phyloP scores from a whole-genome alignment of 2,113 vertebrate genomes.

The Thunnus thynnus region DNA sequence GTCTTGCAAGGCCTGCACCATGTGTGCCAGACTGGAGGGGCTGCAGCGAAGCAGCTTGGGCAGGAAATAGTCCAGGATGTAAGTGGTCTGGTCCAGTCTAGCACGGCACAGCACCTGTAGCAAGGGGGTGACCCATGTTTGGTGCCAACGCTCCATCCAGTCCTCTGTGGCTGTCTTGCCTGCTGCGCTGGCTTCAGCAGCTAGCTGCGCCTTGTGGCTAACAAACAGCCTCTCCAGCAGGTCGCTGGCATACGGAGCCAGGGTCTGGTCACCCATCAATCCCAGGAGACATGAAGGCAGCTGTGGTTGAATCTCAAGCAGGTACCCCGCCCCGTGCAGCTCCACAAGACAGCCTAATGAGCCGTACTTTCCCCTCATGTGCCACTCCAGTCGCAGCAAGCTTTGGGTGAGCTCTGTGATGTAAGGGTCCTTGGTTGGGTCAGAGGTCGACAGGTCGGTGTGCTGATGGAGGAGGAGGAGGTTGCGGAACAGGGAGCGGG shows the following conservation, averaged over 20 bases:
- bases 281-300: slow-evolving; percentile 89
- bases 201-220: slow-evolving; percentile 90
- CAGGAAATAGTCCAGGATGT: slow-evolving; percentile 95
- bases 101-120: slow-evolving; percentile 90
- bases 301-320: slow-evolving; percentile 86
- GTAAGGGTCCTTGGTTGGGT: slow-evolving; percentile 84
- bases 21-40: slow-evolving; percentile 91
- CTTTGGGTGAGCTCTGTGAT: slow-evolving; percentile 83
- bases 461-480: slow-evolving; percentile 89
- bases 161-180: slow-evolving; percentile 1
- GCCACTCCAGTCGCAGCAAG: slow-evolving; percentile 93
- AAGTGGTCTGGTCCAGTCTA: slow-evolving; percentile 90
- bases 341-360: slow-evolving; percentile 92
- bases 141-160: slow-evolving; percentile 91
- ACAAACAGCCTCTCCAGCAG: slow-evolving; percentile 94
- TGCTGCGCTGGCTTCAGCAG: slow-evolving; percentile 11
- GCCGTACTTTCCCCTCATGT: slow-evolving; percentile 93
- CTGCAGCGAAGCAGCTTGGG: slow-evolving; percentile 92
- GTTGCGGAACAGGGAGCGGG: slow-evolving; percentile 91
- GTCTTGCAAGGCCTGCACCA: slow-evolving; percentile 91
- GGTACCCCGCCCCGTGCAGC: slow-evolving; percentile 86
- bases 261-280: slow-evolving; percentile 92
- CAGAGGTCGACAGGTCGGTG: slow-evolving; percentile 41
- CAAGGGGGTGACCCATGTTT: slow-evolving; percentile 92
- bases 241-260: slow-evolving; percentile 93